phyloP scores from a whole-genome alignment of 2,797 vertebrate genomes.

The Sebastes hopkinsi region DNA sequence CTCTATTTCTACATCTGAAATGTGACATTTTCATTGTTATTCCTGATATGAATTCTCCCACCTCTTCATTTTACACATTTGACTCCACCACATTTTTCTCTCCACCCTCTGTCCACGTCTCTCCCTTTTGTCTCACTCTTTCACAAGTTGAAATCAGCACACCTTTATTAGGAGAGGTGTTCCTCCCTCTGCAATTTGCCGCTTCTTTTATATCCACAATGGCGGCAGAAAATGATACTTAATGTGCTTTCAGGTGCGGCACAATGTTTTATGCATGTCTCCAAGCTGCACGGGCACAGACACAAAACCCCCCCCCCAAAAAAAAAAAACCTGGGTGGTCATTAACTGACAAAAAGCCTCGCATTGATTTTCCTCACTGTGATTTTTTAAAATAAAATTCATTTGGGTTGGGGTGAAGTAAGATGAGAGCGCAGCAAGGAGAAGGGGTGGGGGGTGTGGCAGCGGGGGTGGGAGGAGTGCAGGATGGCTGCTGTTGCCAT shows the following conservation, averaged over 20 bases:
- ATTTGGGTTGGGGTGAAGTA: conserved; percentile 47
- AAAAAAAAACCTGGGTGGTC: conserved; percentile 41
- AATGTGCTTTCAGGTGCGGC: conserved; percentile 71
- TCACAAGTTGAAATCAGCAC: conserved; percentile 37
- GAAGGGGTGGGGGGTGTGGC: conserved; percentile 36
- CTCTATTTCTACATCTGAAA: conserved; percentile 17
- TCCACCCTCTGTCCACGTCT: background rate
- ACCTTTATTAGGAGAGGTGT: conserved; percentile 50
- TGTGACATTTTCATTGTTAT: conserved; percentile 1
- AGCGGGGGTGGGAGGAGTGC: conserved; percentile 25
- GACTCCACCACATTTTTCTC: background rate
- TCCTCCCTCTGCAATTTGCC: conserved; percentile 60
- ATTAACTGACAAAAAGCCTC: conserved; percentile 69
- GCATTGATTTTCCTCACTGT: conserved; percentile 69
- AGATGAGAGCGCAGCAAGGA: conserved; percentile 39
- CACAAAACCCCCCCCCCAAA: background rate
- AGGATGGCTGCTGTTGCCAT: conserved; percentile 81
- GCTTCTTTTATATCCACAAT: conserved; percentile 65
- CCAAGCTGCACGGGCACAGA: conserved; percentile 36
- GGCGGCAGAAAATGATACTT: conserved; percentile 71
- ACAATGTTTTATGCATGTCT: conserved; percentile 73
- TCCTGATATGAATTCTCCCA: background rate
- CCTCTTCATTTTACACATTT: conserved; percentile 18
- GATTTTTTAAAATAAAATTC: conserved; percentile 33
- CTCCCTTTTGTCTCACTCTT: conserved; percentile 22